Base-by-base conservation (phyloP, 2,113 vertebrate genomes). In the Aphyosemion australe region DNA sequence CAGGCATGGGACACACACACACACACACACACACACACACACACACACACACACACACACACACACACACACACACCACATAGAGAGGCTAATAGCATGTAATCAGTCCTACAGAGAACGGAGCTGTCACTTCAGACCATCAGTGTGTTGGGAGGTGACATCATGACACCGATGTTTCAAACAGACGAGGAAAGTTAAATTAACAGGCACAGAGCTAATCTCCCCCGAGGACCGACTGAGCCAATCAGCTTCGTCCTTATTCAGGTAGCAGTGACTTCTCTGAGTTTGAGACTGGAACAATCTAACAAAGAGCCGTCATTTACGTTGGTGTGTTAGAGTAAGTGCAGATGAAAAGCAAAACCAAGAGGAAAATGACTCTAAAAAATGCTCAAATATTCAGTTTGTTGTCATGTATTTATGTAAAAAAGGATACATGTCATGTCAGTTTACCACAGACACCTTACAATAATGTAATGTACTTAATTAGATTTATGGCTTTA, bases 71-170 rank as follows among this genome's bases (percentile, higher is more conserved):
- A 21, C 55, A 61, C 20, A 26, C 37, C 16, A 8, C 53, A 63
- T 34, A 8, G 34, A 41, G 20, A 56, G 15, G 47, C 34, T 60
- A 74, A 73, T 48, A n/a, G 56, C 34, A 19, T 37, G 45, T 34
- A 72, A 75, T 74, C 66, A 65, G 21, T 41, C 62, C 68, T 45
- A 7, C 43, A 15, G 19, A 11, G 62, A 66, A 42, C 14, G 8
- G 61, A 71, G 60, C 61, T 20, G 55, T 67, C 62, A 71, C 67
- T 51, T 61, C 56, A 65, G 59, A 74, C 34, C 34, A 10, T 37
- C 34, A 37, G 34, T 2, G 34, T 37, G 4, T 37, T 37, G 34
- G 34, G 34, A 10, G 41, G 21, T 49, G 15, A 11, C 32, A 0
- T 6, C 51, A 52, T 51, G 34, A 42, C 43, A 45, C 43, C 43